These are phyloP conservation scores for Knipowitschia caucasica DNA, from an alignment of 2,797 vertebrate species.

Conservation along the genomic window DNA sequence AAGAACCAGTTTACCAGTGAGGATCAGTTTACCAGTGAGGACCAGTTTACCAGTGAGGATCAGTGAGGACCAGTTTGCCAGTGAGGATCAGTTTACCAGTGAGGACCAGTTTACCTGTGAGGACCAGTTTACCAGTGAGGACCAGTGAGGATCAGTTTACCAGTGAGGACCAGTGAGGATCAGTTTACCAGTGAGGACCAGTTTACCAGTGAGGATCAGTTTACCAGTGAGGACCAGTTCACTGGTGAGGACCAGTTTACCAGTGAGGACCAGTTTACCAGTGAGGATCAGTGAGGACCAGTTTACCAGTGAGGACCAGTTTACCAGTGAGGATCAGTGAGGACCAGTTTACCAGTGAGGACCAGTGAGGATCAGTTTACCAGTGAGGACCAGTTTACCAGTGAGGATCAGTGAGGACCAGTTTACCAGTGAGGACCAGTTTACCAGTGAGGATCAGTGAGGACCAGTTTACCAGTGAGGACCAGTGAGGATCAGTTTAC, in stretches of 20 bases:
- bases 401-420: constrained; percentile 62
- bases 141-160: constrained; percentile 72
- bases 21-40: too few relatives aligned
- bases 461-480: constrained; percentile 67
- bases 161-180: constrained; percentile 61
- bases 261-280: constrained; percentile 67
- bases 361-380: too few relatives aligned
- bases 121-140: constrained; percentile 67
- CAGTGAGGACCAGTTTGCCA: constrained; percentile 71
- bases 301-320: too few relatives aligned
- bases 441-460: constrained; percentile 67
- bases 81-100: constrained; percentile 67
- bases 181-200: too few relatives aligned
- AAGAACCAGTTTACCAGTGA: constrained; percentile 68
- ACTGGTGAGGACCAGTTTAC: too few relatives aligned
- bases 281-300: constrained; percentile 62
- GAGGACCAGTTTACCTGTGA: too few relatives aligned
- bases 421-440: too few relatives aligned
- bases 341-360: constrained; percentile 67
- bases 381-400: constrained; percentile 72
- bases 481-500: too few relatives aligned
- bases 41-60: constrained; percentile 68
- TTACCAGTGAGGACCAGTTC: constrained; percentile 66
- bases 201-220: constrained; percentile 68
- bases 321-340: constrained; percentile 67